A percentile compares a stretch with the other conserved stretches of the same genome.
Evolutionary conservation across 2,888 invertebrate genomes (phyloP).

Genomic region (Drosophila koepferae): DNA sequence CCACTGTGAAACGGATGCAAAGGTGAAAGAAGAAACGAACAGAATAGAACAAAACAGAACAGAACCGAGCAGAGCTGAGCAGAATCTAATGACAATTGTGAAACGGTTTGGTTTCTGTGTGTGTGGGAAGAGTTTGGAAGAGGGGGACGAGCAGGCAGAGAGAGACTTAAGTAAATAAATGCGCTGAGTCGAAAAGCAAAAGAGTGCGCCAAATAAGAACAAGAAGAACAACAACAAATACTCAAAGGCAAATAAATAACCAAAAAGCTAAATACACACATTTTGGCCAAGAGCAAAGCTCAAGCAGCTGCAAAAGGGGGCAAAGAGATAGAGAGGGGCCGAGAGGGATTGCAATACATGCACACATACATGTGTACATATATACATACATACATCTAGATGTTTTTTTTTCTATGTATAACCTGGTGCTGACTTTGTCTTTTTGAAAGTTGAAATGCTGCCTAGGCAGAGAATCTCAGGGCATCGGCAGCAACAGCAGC

Average conservation of each 20-base stretch:
- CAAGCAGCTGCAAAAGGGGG: constrained; percentile 1
- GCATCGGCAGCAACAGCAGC: constrained; percentile 24
- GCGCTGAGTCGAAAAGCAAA: constrained; percentile 42
- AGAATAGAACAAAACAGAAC: constrained; percentile 25
- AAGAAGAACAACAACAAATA: constrained; percentile 41
- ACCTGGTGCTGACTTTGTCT: constrained; percentile 69
- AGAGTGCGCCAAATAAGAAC: constrained; percentile 43
- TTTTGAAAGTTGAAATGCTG: constrained; percentile 73
- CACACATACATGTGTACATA: neutral
- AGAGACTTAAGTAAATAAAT: constrained; percentile 38
- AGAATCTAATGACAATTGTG: constrained; percentile 48
- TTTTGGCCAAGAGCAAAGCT: constrained; percentile 50
- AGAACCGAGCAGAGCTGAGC: constrained; percentile 6
- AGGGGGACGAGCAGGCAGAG: constrained; percentile 4
- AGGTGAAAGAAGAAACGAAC: constrained; percentile 67
- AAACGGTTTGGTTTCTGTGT: neutral
- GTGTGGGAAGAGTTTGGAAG: neutral
- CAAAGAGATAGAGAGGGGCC: neutral
- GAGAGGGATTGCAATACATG: constrained; percentile 13
- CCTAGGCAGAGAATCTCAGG: constrained; percentile 48
- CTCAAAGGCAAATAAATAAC: constrained; percentile 55
- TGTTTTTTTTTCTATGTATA: constrained; percentile 46
- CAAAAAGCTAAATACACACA: constrained; percentile 32
- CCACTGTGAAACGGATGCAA: constrained; percentile 51
- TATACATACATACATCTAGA: neutral